Evolutionary conservation across 2,888 invertebrate species (phyloP).

Genomic region (Clepsis dumicolana): DNA sequence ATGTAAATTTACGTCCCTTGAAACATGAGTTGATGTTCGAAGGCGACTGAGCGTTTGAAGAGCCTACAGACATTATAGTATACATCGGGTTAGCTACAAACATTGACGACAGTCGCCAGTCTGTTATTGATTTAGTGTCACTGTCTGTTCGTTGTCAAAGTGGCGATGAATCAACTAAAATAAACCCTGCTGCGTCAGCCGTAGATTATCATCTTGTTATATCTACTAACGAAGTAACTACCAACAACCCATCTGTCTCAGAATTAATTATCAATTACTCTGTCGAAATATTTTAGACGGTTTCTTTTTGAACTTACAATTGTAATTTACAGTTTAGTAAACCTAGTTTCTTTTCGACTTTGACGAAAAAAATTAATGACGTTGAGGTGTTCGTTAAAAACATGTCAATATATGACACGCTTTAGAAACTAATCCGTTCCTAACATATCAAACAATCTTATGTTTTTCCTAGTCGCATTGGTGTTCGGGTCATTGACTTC

Average conservation of each 20-base stretch:
- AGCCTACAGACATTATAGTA: constrained; percentile 25
- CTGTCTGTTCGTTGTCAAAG: constrained; percentile 47
- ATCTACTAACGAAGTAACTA: background rate
- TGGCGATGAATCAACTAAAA: constrained; percentile 50
- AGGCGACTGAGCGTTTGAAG: constrained; percentile 19
- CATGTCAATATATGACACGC: constrained; percentile 24
- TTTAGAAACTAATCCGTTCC: constrained; percentile 46
- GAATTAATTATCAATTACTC: constrained; percentile 5
- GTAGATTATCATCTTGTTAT: constrained; percentile 22
- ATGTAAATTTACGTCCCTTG: constrained; percentile 27
- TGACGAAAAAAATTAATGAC: background rate
- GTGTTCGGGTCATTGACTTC: constrained; percentile 75
- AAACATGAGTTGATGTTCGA: constrained; percentile 29
- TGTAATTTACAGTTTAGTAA: background rate
- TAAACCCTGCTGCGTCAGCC: constrained; percentile 19
- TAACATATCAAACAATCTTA: constrained; percentile 47
- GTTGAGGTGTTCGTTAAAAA: background rate
- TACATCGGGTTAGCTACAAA: constrained; percentile 24
- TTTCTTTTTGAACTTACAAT: background rate
- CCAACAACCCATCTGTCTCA: constrained; percentile 2
- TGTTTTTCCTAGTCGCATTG: constrained; percentile 66
- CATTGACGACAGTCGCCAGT: constrained; percentile 37
- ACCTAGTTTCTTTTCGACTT: background rate
- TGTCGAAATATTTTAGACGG: background rate
- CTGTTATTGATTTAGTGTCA: constrained; percentile 54